These are phyloP conservation scores for Forbesichthys agassizii DNA, from an alignment of 2,113 vertebrate species.

Conservation along the genomic window DNA sequence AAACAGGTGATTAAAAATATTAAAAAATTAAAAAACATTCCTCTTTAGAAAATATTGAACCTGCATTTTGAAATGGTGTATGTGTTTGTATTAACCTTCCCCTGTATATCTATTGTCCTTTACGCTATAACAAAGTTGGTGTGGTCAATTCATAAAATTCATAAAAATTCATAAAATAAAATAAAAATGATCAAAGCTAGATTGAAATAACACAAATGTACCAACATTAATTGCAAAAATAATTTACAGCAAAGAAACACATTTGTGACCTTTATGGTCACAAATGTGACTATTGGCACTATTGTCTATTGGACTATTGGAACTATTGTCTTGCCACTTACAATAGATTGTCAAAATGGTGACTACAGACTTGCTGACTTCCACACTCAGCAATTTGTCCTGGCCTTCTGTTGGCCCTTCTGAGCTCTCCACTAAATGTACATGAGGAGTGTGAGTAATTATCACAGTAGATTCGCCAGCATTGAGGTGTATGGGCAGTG, in stretches of 20 bases:
- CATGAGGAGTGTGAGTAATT: constrained; percentile 59
- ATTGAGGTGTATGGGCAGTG: constrained; percentile 38
- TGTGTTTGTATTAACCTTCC: too few species aligned
- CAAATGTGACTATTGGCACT: not conserved
- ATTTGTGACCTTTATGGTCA: not conserved
- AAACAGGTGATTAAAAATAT: not conserved
- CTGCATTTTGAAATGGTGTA: too few species aligned
- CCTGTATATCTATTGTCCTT: too few species aligned
- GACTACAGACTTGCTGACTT: constrained; percentile 35
- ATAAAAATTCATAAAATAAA: not conserved
- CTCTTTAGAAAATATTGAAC: not conserved
- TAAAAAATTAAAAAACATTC: too few species aligned
- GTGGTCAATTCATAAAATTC: not conserved
- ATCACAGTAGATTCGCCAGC: constrained; percentile 38
- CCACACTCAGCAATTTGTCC: constrained; percentile 43
- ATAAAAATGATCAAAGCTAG: not conserved
- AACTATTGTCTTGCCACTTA: not conserved
- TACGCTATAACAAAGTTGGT: not conserved
- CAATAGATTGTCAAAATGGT: constrained; percentile 3
- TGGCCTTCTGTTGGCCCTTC: constrained; percentile 61
- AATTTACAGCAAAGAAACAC: not conserved
- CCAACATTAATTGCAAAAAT: not conserved
- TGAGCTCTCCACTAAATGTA: constrained; percentile 45
- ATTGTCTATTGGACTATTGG: not conserved
- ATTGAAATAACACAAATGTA: not conserved